Percentiles rank a stretch among this genome's conserved stretches.
Conservation (phyloP, 2,888 invertebrate species). For the Eristalinus aeneus region DNA sequence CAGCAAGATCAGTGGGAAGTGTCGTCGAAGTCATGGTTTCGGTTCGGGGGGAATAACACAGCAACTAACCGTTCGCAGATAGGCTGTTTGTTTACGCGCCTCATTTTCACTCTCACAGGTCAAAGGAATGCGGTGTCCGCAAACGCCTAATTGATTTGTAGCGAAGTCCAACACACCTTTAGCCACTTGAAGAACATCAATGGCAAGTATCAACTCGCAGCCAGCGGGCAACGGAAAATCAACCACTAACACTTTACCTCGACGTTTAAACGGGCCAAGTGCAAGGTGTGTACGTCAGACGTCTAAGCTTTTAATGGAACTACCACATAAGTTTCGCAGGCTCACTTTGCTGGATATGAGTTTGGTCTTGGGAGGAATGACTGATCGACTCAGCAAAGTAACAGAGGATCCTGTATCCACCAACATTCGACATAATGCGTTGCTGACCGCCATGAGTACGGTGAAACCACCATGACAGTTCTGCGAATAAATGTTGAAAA, state of each 20-base stretch:
- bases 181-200: constrained; percentile 35
- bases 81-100: not conserved
- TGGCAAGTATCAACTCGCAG: constrained; percentile 26
- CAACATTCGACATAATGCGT: not conserved
- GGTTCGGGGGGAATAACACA: no score
- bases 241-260: constrained; percentile 18
- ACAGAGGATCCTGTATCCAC: constrained; percentile 13
- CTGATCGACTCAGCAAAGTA: constrained; percentile 17
- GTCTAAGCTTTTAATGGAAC: constrained; percentile 1
- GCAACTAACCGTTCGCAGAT: no score
- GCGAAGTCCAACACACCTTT: constrained; percentile 30
- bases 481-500: constrained; percentile 14
- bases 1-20: no score
- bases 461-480: constrained; percentile 7
- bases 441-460: not conserved
- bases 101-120: not conserved
- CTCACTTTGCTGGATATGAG: not conserved
- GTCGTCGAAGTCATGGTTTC: no score
- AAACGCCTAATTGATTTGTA: not conserved
- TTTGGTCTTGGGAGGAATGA: constrained; percentile 21
- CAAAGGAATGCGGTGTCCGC: not conserved
- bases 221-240: constrained; percentile 13
- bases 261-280: constrained; percentile 22
- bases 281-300: constrained; percentile 1
- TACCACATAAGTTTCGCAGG: constrained; percentile 13